Evolutionary conservation across 1,140 invertebrate species (phyloP), one percentile per base, ranked within the genome.

Genomic region (Drosophila santomea): DNA sequence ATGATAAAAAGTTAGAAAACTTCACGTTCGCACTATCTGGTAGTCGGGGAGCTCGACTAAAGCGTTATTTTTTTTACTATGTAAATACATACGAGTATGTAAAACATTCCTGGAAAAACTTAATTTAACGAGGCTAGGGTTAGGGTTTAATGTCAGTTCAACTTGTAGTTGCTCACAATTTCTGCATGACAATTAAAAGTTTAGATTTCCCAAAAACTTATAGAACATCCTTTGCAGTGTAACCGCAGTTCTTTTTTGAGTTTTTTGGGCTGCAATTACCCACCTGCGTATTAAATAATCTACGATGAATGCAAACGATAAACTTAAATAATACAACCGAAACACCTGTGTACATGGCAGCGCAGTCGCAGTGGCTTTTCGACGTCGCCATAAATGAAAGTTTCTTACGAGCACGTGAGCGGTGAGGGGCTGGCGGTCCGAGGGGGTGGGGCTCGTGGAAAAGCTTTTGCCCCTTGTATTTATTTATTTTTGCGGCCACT

Each of bases 331-430:
- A 89, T 77, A 74, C 74, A 69, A 50, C 72, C 63, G 72, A 88
- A 88, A 88, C 84, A 88, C 84, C 84, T 88, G 84, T 88, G 80
- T 84, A 88, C 64, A 88, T 89, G 76, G 52, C 58, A 64, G 71
- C 64, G 63, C 79, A 67, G 82, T 78, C 57, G 78, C 64, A 47
- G 44, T 58, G 51, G 64, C 56, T 35, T 55, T 66, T 50, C 44
- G 32, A 50, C n/a, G 56, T 17, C 48, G 69, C 52, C 45, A 56
- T 43, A 55, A 66, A 72, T 51, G 77, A 80, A 80, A 75, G 77
- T 80, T 80, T 68, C 44, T 50, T 48, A 36, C 54, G 32, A 43
- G 28, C 67, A 68, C 51, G 48, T 60, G 55, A 39, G 43, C n/a
- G 52, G 12, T 6, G 39, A 20, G 39, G 23, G 51, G 28, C 36